These are phyloP conservation scores for Acanthosoma haemorrhoidale DNA, from an alignment of 2,888 invertebrate genomes.

Conservation along the genomic window DNA sequence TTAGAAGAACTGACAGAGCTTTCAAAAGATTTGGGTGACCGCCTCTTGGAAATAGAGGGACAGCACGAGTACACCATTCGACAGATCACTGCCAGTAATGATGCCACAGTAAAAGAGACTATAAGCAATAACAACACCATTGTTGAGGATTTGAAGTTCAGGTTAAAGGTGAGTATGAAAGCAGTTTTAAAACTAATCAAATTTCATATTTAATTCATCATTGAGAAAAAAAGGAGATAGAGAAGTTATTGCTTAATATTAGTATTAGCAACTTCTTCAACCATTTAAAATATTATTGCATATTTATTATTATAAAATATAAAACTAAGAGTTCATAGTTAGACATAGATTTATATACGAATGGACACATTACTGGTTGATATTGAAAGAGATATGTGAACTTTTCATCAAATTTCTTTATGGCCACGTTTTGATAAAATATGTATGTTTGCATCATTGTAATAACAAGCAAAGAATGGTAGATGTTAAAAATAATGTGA, in stretches of 20 bases:
- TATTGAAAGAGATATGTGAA: too few species aligned
- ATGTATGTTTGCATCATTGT: too few species aligned
- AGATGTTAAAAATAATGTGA: too few species aligned
- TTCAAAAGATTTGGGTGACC: slow-evolving; percentile 47
- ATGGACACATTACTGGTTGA: too few species aligned
- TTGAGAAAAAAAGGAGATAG: not conserved
- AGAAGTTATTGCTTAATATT: not conserved
- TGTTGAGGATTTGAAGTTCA: slow-evolving; percentile 70
- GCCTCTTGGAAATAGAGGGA: slow-evolving; percentile 77
- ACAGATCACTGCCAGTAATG: slow-evolving; percentile 70
- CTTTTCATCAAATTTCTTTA: too few species aligned
- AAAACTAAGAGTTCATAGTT: not conserved
- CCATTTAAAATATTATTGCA: not conserved
- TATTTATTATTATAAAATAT: not conserved
- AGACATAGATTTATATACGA: too few species aligned
- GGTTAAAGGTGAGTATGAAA: slow-evolving; percentile 52
- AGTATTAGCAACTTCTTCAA: not conserved
- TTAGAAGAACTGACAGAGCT: slow-evolving; percentile 71
- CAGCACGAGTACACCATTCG: slow-evolving; percentile 82
- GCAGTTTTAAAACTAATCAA: not conserved
- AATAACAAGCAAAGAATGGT: too few species aligned
- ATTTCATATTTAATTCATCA: not conserved
- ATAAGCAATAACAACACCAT: slow-evolving; percentile 76
- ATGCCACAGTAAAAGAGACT: slow-evolving; percentile 72
- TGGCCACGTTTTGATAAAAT: too few species aligned